Evolutionary conservation across 1,140 invertebrate species (phyloP), one percentile per base, ranked within the genome.

Genomic region (Anastrepha obliqua): DNA sequence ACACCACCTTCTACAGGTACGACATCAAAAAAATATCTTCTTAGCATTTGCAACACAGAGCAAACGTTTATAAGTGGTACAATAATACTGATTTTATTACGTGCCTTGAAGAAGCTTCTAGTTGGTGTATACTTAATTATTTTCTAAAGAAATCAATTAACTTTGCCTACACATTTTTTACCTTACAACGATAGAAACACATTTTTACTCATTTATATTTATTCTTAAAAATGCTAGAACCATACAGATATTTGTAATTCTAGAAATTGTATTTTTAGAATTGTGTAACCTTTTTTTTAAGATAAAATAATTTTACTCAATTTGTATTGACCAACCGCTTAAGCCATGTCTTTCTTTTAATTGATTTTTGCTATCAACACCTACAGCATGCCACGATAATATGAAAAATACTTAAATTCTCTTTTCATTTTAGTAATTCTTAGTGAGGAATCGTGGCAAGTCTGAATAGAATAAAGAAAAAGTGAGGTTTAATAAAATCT

Each of bases 271-370:
- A 58, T 55, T 55, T 55, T 55, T 29, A 20, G 74, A 81, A 81
- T 86, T 44, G 5, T 60, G 39, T 86, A 86, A 42, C 62, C 3
- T 62, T 62, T 2, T 42, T 47, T 62, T 86, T 29, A 29, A 29
- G 85, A 86, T 86, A 86, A 60, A 86, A 86, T 86, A 60, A n/a
- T 85, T 85, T 85, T 85, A 85, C n/a, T 85, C 44, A 11, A 39
- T 51, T 85, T 55, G 8, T 17, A 15, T 39, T 85, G 78, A 85
- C 47, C 51, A 51, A 85, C 6, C 51, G 51, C 51, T 2, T 55
- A 62, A 47, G 67, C 42, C 0, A 8, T 51, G 29, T 67, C 29
- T 81, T 47, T 15, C n/a, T 86, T 20, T 62, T 60, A n/a, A 8
- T 86, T 44, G 44, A 74, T 74, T 39, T 39, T 86, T 86, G 20